A percentile compares a stretch with the other conserved stretches of the same genome.
phyloP scores from a whole-genome alignment of 2,113 vertebrate genomes.

The Dryoscopus gambensis region DNA sequence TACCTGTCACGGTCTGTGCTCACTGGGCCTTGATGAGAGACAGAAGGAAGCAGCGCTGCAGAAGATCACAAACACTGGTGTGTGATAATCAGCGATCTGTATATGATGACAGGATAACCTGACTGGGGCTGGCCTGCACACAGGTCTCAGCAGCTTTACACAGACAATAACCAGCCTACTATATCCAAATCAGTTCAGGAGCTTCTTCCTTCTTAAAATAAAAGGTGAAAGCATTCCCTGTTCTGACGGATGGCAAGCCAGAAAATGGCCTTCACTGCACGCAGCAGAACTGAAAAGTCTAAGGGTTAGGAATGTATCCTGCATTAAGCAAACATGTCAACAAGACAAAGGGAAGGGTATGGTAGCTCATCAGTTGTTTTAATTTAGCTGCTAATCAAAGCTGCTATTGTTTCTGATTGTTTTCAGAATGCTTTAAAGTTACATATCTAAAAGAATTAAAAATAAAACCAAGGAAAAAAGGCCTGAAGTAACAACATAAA shows the following conservation, averaged over 20 bases:
- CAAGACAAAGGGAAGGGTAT: neutral
- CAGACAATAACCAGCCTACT: neutral
- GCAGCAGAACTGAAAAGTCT: neutral
- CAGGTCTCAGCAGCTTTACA: constrained; percentile 15
- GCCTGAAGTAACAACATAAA: neutral
- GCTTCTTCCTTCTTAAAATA: constrained; percentile 36
- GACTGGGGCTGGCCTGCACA: constrained; percentile 25
- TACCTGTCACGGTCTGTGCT: constrained; percentile 84
- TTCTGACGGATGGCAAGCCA: neutral
- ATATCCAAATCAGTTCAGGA: constrained; percentile 42
- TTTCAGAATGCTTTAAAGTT: neutral
- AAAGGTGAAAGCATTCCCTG: neutral
- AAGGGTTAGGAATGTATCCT: neutral
- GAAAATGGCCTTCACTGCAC: neutral
- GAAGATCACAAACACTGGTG: constrained; percentile 68
- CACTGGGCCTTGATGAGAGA: constrained; percentile 78
- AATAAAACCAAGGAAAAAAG: neutral
- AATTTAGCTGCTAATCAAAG: neutral
- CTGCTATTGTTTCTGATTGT: neutral
- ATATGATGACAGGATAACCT: constrained; percentile 50
- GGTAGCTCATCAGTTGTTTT: neutral
- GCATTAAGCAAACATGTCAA: neutral
- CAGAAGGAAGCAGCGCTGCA: constrained; percentile 70
- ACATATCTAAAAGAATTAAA: neutral
- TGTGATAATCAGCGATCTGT: constrained; percentile 73